phyloP scores from a whole-genome alignment of 2,797 vertebrate species.

The Glyptemys insculpta region DNA sequence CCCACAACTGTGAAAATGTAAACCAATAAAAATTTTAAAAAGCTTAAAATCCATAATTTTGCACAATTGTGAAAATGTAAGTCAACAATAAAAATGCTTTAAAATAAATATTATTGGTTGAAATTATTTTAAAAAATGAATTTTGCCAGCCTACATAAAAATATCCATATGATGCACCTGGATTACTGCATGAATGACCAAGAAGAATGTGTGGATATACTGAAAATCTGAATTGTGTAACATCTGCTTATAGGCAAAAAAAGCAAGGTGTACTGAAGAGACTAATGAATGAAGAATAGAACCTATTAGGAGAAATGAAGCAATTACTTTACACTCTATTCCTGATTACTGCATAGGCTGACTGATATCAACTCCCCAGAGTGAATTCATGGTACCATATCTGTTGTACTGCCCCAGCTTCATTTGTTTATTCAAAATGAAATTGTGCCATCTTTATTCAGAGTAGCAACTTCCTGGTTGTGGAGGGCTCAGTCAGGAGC shows the following conservation, averaged over 20 bases:
- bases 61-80: not conserved
- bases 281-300: not conserved
- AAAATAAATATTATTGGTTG: not conserved
- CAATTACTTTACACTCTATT: not conserved
- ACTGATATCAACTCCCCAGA: not conserved
- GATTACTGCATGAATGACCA: not conserved
- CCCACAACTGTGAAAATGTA: not conserved
- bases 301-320: not conserved
- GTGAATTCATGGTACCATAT: not conserved
- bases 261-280: not conserved
- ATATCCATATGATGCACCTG: not conserved
- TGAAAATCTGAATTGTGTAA: not conserved
- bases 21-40: not conserved
- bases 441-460: conserved; percentile 1
- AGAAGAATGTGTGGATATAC: not conserved
- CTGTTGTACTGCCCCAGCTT: not conserved
- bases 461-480: not conserved
- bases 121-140: not conserved
- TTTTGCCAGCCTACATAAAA: not conserved
- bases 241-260: not conserved
- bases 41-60: not conserved
- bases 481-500: not conserved
- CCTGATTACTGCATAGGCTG: not conserved
- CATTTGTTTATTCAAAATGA: not conserved
- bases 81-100: not conserved